phyloP scores from a whole-genome alignment of 2,113 vertebrate species.

The Sprattus sprattus region DNA sequence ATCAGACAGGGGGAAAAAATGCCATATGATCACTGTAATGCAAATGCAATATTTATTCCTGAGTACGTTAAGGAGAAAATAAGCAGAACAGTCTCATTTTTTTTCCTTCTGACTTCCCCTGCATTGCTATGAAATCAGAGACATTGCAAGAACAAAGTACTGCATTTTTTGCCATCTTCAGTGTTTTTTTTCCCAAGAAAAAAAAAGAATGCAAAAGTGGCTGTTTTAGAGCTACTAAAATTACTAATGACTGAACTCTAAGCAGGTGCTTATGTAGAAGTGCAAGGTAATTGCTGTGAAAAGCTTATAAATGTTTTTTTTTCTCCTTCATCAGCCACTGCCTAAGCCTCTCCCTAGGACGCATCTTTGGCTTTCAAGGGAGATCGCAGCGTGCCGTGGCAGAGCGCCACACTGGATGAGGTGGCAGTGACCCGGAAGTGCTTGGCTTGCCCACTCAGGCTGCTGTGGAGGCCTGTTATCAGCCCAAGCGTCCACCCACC shows the following conservation, averaged over 20 bases:
- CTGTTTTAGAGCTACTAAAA: background rate
- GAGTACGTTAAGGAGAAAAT: background rate
- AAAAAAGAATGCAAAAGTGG: background rate
- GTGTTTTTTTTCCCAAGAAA: background rate
- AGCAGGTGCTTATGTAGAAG: background rate
- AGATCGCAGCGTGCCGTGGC: constrained; percentile 38
- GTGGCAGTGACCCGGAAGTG: constrained; percentile 49
- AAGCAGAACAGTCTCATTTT: background rate
- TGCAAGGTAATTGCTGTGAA: constrained; percentile 8
- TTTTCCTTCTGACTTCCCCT: background rate
- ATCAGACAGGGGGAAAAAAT: background rate
- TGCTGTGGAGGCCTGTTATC: constrained; percentile 46
- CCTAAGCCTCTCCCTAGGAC: background rate
- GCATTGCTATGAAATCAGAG: background rate
- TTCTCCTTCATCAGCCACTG: background rate
- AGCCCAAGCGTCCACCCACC: constrained; percentile 37
- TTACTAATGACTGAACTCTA: constrained; percentile 3
- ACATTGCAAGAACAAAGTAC: background rate
- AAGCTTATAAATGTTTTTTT: background rate
- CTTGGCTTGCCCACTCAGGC: constrained; percentile 49
- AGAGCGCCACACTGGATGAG: constrained; percentile 31
- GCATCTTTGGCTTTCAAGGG: constrained; percentile 11
- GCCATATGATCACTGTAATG: background rate
- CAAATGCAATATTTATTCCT: background rate
- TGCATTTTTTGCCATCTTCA: background rate